These are phyloP conservation scores for Phaenicophaeus curvirostris DNA, from an alignment of 2,797 vertebrate genomes.

Conservation along the genomic window DNA sequence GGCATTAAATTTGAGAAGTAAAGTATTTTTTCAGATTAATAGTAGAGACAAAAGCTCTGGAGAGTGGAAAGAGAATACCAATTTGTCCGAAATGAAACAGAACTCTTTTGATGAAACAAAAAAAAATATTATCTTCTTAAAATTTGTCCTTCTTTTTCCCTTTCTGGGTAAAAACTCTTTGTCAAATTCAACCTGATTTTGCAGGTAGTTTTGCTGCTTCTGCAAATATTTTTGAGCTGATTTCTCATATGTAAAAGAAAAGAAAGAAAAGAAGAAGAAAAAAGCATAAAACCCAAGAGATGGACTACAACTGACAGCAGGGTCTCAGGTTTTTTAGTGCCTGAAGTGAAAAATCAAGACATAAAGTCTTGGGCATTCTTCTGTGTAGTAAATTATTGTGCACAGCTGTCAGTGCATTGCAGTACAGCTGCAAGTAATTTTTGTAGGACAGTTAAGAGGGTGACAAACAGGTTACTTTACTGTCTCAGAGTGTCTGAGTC, in stretches of 20 bases:
- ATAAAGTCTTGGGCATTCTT: not conserved
- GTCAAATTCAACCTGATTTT: not conserved
- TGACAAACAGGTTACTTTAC: not conserved
- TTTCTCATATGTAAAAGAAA: not conserved
- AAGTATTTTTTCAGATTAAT: not conserved
- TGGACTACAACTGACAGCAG: not conserved
- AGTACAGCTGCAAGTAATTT: not conserved
- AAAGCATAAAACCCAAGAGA: not conserved
- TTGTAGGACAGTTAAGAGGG: not conserved
- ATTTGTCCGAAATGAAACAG: not conserved
- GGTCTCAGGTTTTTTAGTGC: not conserved
- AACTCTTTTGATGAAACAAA: not conserved
- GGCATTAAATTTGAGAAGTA: not conserved
- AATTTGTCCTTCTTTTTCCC: not conserved
- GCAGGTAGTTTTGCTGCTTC: not conserved
- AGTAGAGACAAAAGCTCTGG: not conserved
- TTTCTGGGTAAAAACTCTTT: not conserved
- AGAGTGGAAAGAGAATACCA: rapidly evolving
- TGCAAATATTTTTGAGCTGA: not conserved
- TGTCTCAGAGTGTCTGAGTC: not conserved
- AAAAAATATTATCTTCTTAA: not conserved
- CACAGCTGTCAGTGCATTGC: not conserved
- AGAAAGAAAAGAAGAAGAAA: not conserved
- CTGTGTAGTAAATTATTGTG: not conserved
- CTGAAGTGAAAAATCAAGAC: not conserved